A percentile compares a stretch with the other conserved stretches of the same genome.
These are phyloP conservation scores for Iphiclides podalirius DNA, from an alignment of 2,888 invertebrate genomes.

Conservation along the genomic window DNA sequence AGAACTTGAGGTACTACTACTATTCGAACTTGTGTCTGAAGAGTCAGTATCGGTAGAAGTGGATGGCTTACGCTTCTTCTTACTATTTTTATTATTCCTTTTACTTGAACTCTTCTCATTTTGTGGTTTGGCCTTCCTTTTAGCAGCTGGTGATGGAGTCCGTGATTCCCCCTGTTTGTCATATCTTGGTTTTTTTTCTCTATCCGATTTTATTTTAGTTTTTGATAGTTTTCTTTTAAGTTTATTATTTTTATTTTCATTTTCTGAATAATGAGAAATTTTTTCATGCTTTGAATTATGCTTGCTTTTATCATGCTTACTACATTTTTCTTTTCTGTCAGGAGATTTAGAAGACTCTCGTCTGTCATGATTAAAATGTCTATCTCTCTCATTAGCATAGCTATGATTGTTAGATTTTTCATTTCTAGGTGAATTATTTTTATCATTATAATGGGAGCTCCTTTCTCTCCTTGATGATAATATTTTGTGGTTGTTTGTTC, in stretches of 20 bases:
- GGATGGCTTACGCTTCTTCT: conserved; percentile 52
- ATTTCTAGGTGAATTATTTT: conserved; percentile 26
- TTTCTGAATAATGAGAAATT: conserved; percentile 11
- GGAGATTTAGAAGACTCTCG: conserved; percentile 25
- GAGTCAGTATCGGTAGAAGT: conserved; percentile 59
- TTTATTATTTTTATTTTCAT: conserved; percentile 20
- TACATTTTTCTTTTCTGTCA: conserved; percentile 21
- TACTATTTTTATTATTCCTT: conserved; percentile 31
- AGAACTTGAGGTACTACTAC: conserved; percentile 57
- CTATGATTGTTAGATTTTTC: conserved; percentile 24
- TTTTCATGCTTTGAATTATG: conserved; percentile 8
- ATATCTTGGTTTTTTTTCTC: conserved; percentile 23
- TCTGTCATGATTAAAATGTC: conserved; percentile 28
- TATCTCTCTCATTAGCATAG: conserved; percentile 16
- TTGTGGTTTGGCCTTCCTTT: conserved; percentile 27
- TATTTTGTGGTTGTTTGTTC: conserved; percentile 20
- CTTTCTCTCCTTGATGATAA: conserved; percentile 20
- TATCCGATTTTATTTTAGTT: conserved; percentile 26
- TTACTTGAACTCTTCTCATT: conserved; percentile 32
- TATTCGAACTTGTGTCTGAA: conserved; percentile 57
- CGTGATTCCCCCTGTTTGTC: conserved; percentile 27
- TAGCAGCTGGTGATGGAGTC: conserved; percentile 32
- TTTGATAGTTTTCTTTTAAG: conserved; percentile 17
- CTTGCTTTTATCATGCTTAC: conserved; percentile 18
- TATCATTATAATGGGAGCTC: conserved; percentile 13